Evolutionary conservation across 2,888 invertebrate species (phyloP).

Genomic region (Morpho deidamia): DNA sequence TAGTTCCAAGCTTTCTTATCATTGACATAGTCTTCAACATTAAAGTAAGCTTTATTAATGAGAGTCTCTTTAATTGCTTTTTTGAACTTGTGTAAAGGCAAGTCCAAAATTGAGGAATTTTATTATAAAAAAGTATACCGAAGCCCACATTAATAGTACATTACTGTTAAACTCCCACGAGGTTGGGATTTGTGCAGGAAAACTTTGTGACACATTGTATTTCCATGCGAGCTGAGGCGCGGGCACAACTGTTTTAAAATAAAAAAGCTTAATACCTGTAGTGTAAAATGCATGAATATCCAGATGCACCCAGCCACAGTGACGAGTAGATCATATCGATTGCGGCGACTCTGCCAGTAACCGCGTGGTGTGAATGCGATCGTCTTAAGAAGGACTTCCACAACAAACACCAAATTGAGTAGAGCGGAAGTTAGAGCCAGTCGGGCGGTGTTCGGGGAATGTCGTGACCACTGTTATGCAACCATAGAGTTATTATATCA

Average conservation of each 20-base stretch:
- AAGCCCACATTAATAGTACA: too few relatives aligned
- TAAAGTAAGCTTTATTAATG: too few relatives aligned
- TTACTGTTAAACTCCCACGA: too few relatives aligned
- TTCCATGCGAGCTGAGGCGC: not conserved
- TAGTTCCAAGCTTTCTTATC: too few relatives aligned
- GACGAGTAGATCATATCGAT: slow-evolving; percentile 97
- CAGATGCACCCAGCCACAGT: slow-evolving; percentile 97
- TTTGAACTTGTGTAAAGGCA: too few relatives aligned
- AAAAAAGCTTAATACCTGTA: slow-evolving; percentile 77
- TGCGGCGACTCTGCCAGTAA: slow-evolving; percentile 98
- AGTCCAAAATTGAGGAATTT: too few relatives aligned
- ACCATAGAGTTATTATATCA: too few relatives aligned
- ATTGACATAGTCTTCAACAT: too few relatives aligned
- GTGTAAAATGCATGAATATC: slow-evolving; percentile 95
- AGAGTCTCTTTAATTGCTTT: too few relatives aligned
- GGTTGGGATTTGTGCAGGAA: too few relatives aligned
- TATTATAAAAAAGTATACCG: too few relatives aligned
- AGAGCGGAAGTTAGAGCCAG: slow-evolving; percentile 92
- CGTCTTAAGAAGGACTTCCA: slow-evolving; percentile 98
- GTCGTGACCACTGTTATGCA: slow-evolving; percentile 90
- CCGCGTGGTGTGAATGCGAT: slow-evolving; percentile 98
- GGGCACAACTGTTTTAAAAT: not conserved
- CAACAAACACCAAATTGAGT: slow-evolving; percentile 94
- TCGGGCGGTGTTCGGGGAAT: slow-evolving; percentile 86
- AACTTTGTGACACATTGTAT: too few relatives aligned